Percentiles rank a stretch among this genome's conserved stretches.
Conservation (phyloP, 2,797 vertebrate species). For the Lepidocolaptes lacrymiger region DNA sequence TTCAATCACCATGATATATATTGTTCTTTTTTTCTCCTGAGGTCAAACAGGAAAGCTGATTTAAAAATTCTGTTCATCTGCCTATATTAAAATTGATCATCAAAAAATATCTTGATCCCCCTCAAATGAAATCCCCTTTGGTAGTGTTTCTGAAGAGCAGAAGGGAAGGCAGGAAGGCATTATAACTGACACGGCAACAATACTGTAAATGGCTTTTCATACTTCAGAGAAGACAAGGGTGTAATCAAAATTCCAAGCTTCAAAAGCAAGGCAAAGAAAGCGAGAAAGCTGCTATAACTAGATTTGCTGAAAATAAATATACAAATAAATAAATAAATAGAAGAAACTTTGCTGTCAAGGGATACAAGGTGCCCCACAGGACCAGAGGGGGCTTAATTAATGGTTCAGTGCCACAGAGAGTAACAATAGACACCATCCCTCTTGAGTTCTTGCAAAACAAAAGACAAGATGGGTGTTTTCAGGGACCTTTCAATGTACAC, state of each 20-base stretch:
- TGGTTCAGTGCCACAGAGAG: background rate
- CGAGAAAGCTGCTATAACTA: constrained; percentile 9
- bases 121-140: background rate
- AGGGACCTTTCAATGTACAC: background rate
- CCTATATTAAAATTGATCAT: background rate
- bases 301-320: background rate
- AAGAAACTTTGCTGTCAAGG: background rate
- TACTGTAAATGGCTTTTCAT: constrained; percentile 5
- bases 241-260: constrained; percentile 30
- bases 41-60: background rate
- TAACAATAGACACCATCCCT: background rate
- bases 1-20: background rate
- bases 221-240: constrained; percentile 29
- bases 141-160: background rate
- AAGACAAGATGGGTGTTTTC: background rate
- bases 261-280: constrained; percentile 26
- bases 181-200: constrained; percentile 5
- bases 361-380: background rate
- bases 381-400: background rate
- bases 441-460: background rate
- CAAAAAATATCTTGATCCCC: background rate
- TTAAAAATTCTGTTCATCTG: background rate
- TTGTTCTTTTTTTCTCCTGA: background rate
- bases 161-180: background rate
- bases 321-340: background rate